Conservation (phyloP, 1,140 invertebrate species). For the Bombus soroeensis region DNA sequence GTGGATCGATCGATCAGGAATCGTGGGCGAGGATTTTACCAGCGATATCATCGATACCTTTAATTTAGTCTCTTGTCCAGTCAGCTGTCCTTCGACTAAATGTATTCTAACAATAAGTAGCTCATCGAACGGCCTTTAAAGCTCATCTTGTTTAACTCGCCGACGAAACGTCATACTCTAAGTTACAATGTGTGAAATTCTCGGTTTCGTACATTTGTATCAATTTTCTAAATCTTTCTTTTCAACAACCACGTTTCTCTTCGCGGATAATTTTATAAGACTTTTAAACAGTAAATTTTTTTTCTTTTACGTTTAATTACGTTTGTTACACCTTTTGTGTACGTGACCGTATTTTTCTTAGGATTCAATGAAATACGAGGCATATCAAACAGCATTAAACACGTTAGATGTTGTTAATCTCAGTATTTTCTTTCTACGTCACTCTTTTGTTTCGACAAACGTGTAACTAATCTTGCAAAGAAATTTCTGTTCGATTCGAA, state of each 20-base stretch:
- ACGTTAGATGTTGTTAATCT: no score
- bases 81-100: conserved; percentile 25
- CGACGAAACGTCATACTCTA: background rate
- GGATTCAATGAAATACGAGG: no score
- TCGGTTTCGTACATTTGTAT: background rate
- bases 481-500: background rate
- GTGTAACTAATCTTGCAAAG: background rate
- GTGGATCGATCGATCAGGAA: conserved; percentile 21
- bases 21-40: background rate
- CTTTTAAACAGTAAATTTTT: no score
- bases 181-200: background rate
- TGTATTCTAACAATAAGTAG: conserved; percentile 34
- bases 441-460: background rate
- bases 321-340: no score
- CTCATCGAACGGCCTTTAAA: background rate
- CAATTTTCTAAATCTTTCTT: no score
- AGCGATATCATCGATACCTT: background rate
- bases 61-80: conserved; percentile 28
- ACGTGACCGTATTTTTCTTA: no score
- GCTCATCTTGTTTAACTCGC: background rate
- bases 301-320: no score
- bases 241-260: no score
- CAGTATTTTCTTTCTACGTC: background rate
- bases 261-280: no score
- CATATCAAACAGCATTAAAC: no score